Percentiles rank a stretch among this genome's conserved stretches.
phyloP scores from a whole-genome alignment of 1,140 invertebrate species.

The Temnothorax longispinosus region DNA sequence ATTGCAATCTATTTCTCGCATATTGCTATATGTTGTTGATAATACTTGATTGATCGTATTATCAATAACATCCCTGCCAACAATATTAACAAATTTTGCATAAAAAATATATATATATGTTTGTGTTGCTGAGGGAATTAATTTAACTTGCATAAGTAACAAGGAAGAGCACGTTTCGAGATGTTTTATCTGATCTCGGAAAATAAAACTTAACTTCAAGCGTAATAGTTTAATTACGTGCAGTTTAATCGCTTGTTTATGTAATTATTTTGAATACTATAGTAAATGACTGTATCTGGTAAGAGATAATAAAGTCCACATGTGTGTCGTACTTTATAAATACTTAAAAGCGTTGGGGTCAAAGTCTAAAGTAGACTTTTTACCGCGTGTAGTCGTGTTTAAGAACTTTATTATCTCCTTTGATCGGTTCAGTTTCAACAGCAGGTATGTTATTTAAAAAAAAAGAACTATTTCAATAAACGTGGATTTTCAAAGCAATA shows the following conservation, averaged over 20 bases:
- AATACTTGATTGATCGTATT: not conserved
- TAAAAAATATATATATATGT: not conserved
- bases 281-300: not conserved
- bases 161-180: not conserved
- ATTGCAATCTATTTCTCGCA: not conserved
- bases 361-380: not conserved
- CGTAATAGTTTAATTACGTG: not conserved
- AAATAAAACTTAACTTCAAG: not conserved
- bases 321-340: not conserved
- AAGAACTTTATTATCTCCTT: not conserved
- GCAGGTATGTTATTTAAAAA: not conserved
- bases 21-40: not conserved
- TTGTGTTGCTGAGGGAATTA: not conserved
- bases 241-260: not conserved
- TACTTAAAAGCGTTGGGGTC: not conserved
- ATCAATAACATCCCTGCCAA: not conserved
- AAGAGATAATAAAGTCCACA: not conserved
- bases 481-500: not conserved
- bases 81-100: not conserved
- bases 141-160: not conserved
- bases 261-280: not conserved
- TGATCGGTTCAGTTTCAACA: too few species aligned
- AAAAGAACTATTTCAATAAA: not conserved
- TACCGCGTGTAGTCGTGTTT: not conserved
- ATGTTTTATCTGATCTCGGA: too few species aligned